Evolutionary conservation across 1,140 invertebrate genomes (phyloP), one percentile per base, ranked within the genome.

Genomic region (Oreohelix idahoensis): DNA sequence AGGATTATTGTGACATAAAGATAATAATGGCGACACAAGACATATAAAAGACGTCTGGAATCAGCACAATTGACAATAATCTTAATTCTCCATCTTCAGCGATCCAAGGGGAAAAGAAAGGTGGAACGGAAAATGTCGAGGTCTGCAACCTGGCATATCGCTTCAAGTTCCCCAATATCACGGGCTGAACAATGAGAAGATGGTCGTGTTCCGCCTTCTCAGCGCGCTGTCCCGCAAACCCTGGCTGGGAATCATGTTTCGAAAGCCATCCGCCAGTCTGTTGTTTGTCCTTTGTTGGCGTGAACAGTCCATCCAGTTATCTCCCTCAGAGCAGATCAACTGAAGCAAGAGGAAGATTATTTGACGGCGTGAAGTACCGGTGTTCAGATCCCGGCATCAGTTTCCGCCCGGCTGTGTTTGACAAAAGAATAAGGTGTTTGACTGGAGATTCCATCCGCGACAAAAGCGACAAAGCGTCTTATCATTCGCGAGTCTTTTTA

Each of bases 361-460:
- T 66, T 32, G 4, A 29, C 63, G 5, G 5, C 63, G 8, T 4
- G 4, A 5, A 66, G 63, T 32, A 32, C n/a, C 11, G 63, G 63
- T 32, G 63, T 66, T 32, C 63, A 66, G 32, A 66, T 66, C 63
- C 63, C 11, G 29, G 63, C 63, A 66, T 66, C 63, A 23, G 63
- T 66, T 66, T 66, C 63, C 29, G 53, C 63, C 29, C 63, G 29
- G 23, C 63, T 32, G 63, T 29, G 29, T 29, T 66, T 66, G 63
- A 66, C 63, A 66, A 66, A 66, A 66, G 63, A 66, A 66, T 32
- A 66, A 66, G 63, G 63, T 66, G 63, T 66, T 66, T 66, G 63
- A 11, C 63, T 66, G n/a, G 29, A 29, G 63, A 66, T 66, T 66
- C 17, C 63, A 66, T 11, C n/a, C 4, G 63, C 29, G 63, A 66